Conservation (phyloP, 2,797 vertebrate genomes). For the Lacerta bilineata region DNA sequence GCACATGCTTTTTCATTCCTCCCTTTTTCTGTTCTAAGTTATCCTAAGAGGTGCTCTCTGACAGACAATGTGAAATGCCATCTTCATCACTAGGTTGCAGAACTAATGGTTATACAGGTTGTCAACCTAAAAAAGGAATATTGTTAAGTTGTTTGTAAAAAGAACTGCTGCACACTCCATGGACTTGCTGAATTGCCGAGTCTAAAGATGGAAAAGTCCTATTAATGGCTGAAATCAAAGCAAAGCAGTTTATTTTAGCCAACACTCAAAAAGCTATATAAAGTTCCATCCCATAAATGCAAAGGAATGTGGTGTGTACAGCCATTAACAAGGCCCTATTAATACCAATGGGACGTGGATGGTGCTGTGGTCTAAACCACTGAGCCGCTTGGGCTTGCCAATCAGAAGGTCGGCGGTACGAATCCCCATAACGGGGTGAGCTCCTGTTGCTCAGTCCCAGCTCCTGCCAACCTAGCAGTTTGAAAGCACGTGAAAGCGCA, state of each 20-base stretch:
- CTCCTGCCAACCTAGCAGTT: no score
- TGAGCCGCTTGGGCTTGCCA: no score
- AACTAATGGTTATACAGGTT: constrained; percentile 53
- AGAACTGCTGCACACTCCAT: neutral
- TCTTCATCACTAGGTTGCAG: constrained; percentile 59
- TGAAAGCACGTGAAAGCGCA: no score
- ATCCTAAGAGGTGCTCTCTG: constrained; percentile 65
- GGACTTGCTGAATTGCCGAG: neutral
- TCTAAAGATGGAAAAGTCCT: neutral
- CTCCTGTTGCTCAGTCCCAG: no score
- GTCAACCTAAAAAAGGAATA: constrained; percentile 72
- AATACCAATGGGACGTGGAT: neutral
- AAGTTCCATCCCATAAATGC: neutral
- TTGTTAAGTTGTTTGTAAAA: constrained; percentile 44
- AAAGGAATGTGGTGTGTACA: neutral
- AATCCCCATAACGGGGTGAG: no score
- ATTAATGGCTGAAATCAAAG: constrained; percentile 18
- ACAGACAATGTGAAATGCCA: constrained; percentile 57
- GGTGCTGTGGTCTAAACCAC: no score
- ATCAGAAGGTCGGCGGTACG: no score
- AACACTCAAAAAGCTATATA: neutral
- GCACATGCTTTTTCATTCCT: constrained; percentile 52
- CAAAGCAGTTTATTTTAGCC: neutral
- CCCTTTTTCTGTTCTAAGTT: constrained; percentile 36
- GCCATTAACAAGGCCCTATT: neutral